These are phyloP conservation scores for Hesperia comma DNA, from an alignment of 2,888 invertebrate genomes.

Conservation along the genomic window DNA sequence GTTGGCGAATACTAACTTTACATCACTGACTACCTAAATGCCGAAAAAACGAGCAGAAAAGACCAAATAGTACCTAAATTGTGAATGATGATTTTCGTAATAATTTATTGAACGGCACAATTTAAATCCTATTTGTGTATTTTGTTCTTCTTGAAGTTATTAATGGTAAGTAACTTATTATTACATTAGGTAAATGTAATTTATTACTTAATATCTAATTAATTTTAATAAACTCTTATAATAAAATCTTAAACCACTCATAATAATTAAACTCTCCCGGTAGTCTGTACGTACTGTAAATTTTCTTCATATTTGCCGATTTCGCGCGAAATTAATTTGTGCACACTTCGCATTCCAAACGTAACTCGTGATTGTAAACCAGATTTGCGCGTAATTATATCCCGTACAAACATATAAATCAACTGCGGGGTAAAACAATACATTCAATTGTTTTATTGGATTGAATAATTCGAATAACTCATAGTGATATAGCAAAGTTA, in stretches of 20 bases:
- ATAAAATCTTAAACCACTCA: neutral
- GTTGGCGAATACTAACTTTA: no score
- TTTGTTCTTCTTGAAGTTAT: no score
- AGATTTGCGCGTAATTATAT: constrained; percentile 17
- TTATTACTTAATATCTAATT: no score
- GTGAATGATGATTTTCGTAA: no score
- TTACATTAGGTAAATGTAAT: no score
- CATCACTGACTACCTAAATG: no score
- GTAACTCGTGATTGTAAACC: constrained; percentile 15
- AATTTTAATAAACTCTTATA: no score
- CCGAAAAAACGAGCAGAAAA: no score
- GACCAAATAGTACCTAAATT: no score
- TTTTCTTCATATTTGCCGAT: constrained; percentile 14
- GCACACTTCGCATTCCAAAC: constrained; percentile 15
- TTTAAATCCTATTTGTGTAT: no score
- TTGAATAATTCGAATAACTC: constrained; percentile 8
- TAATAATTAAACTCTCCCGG: neutral
- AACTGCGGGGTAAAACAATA: constrained; percentile 1
- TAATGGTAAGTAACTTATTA: no score
- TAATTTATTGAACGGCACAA: no score
- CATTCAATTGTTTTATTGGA: constrained; percentile 13
- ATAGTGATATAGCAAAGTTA: neutral
- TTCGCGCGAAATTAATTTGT: constrained; percentile 14
- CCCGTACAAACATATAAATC: constrained; percentile 19
- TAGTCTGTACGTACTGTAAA: neutral